Evolutionary conservation across 2,888 invertebrate genomes (phyloP), one percentile per base, ranked within the genome.

Genomic region (Zele albiditarsus): DNA sequence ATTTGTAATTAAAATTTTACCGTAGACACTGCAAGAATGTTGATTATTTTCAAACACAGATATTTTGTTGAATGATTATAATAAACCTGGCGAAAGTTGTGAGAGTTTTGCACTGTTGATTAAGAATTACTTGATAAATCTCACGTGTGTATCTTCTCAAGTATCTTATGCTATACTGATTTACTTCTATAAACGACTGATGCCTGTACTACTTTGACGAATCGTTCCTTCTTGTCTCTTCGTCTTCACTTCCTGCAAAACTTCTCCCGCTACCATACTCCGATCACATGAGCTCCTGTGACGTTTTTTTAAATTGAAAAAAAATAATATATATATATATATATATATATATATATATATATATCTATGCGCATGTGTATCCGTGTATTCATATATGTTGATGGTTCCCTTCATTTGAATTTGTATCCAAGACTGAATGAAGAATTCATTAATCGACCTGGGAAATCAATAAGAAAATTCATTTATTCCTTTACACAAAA

Each of bases 191-290:
- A 53, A 53, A 23, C 20, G n/a, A 20, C 53, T 53, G 20, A 53
- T 53, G 53, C 8, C 53, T 53, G 2, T 53, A 53, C 20, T 53
- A 20, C 20, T 53, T 53, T 53, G 20, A 5, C 53, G 4, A 20
- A 53, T 20, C 46, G 46, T 16, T 20, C 20, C n/a, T 53, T 20
- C 20, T 28, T 60, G n/a, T 25, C 27, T 60, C 16, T 28, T 60
- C 8, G 16, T 60, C n/a, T 60, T 16, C 27, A 25, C 23, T 4
- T 58, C 25, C 27, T 28, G n/a, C 60, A 60, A 10, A 3, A 16
- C 73, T 62, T 53, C 76, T 76, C 1, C 69, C 62, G 2, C 58
- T 25, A 16, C 33, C 49, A 71, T 80, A 80, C 53, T 58, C 25
- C 70, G n/a, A 20, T 20, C 70, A 70, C 53, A 53, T 53, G 12